Base-by-base conservation (phyloP, 2,797 vertebrate species). In the Aulostomus chinensis region DNA sequence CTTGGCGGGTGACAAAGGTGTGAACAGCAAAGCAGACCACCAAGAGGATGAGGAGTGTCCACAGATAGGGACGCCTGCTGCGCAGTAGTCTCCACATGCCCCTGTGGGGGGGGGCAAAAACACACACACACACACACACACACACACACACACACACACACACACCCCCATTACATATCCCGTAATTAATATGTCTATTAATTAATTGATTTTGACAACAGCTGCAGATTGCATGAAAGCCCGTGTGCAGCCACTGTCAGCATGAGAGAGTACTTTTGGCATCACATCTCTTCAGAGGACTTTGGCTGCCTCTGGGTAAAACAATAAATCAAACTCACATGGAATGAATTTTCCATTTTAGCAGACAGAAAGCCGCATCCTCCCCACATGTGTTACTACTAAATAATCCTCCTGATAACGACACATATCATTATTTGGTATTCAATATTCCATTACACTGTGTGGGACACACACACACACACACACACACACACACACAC, bases 1-100 rank as follows among this genome's bases (percentile, higher is more conserved):
- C 51, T 52, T 80, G 81, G 13, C 73, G 76, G 17, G 88, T 46
- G 2, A 87, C 83, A 81, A 89, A 22, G 8, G 89, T 84, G 68
- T 92, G 91, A 30, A 93, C 67, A 0, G 36, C 73, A 17, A 93
- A 49, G 28, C 84, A 84, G 59, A 93, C 51, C 7, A 91, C 32
- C 20, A 93, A 56, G 31, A 89, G 45, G 57, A 87, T 81, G 38
- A 93, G 76, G 26, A 82, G 53, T 26, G 86, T 58, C 90, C 88
- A 90, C 52, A 90, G 61, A 22, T 54, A 75, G 3, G 83, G 77
- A 46, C 79, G 59, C 10, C 82, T 87, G 64, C 70, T 81, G 56
- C 74, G 86, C 54, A 74, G 77, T 29, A 73, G 31, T 34, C 78
- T 68, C 14, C 59, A 82, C 61, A 84, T 8, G 46, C 81, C 88